Base-by-base conservation (phyloP, 2,888 invertebrate species). In the Diarsia dahlii region DNA sequence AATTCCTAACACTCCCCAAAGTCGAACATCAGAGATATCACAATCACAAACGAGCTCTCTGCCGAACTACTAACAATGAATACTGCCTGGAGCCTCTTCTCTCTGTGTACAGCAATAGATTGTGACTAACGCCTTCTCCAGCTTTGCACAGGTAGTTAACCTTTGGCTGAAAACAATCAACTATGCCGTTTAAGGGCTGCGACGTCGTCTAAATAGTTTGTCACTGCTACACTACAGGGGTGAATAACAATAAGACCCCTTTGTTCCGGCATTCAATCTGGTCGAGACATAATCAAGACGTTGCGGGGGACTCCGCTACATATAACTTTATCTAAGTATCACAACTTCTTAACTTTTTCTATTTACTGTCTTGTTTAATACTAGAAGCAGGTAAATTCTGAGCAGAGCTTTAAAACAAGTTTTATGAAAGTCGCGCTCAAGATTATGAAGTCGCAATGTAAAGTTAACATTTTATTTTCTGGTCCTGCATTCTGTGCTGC, bases 181-280 rank as follows among this genome's bases (percentile, higher is more conserved):
- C 86, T 78, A 78, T 83, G 81, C 85, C 88, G 87, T 86, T 91
- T 91, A 92, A 91, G 91, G 92, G 91, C 88, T 91, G 88, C 85
- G 89, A 87, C 89, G 91, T 89, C 90, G 90, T 89, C 93, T 92
- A 93, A 94, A 93, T 93, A 93, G 94, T 94, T 93, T 94, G 95
- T 95, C 94, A 93, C 90, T 88, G 86, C 88, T 88, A 86, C 87
- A 90, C 91, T 90, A 89, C 91, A 91, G 93, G 95, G 96, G 95
- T 95, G 95, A 95, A 95, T 95, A 95, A 95, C 95, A 96, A 96
- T 95, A 95, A 94, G 94, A 92, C 91, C 94, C 95, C 94, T 93
- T 94, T 95, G 94, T 95, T 93, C 92, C 92, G 91, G 92, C 94
- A 94, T 95, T 95, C 95, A 95, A 95, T 95, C 95, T 95, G 95